Evolutionary conservation across 1,140 invertebrate genomes (phyloP).

Genomic region (Diabrotica undecimpunctata): DNA sequence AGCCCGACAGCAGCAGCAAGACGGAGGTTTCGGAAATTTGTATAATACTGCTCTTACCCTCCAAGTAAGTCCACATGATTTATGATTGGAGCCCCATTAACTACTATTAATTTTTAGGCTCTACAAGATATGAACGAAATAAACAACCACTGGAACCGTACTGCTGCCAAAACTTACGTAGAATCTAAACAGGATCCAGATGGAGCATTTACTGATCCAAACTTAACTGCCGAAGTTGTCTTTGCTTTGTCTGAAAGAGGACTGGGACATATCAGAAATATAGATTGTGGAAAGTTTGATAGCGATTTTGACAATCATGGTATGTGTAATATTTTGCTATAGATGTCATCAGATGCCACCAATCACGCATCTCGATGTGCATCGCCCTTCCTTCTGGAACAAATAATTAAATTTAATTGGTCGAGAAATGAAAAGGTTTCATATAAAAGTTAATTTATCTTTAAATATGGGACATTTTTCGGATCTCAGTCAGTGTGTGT

Average conservation of each 20-base stretch:
- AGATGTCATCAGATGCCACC: too few species aligned
- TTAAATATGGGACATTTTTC: too few species aligned
- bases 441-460: too few species aligned
- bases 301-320: slow-evolving; percentile 45
- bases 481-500: too few species aligned
- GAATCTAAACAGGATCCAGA: slow-evolving; percentile 67
- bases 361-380: too few species aligned
- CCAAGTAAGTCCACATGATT: slow-evolving; percentile 51
- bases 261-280: slow-evolving; percentile 61
- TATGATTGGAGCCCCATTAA: too few species aligned
- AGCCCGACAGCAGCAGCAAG: slow-evolving; percentile 69
- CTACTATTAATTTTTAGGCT: slow-evolving; percentile 51
- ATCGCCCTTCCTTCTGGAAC: too few species aligned
- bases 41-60: slow-evolving; percentile 76
- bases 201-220: slow-evolving; percentile 72
- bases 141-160: slow-evolving; percentile 67
- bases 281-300: slow-evolving; percentile 61
- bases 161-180: slow-evolving; percentile 69
- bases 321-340: slow-evolving; percentile 17
- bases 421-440: too few species aligned
- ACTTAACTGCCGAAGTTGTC: slow-evolving; percentile 70
- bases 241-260: slow-evolving; percentile 62
- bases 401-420: too few species aligned
- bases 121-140: slow-evolving; percentile 65
- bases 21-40: slow-evolving; percentile 79